These are phyloP conservation scores for Scytalopus superciliaris DNA, from an alignment of 2,113 vertebrate genomes.

Conservation along the genomic window DNA sequence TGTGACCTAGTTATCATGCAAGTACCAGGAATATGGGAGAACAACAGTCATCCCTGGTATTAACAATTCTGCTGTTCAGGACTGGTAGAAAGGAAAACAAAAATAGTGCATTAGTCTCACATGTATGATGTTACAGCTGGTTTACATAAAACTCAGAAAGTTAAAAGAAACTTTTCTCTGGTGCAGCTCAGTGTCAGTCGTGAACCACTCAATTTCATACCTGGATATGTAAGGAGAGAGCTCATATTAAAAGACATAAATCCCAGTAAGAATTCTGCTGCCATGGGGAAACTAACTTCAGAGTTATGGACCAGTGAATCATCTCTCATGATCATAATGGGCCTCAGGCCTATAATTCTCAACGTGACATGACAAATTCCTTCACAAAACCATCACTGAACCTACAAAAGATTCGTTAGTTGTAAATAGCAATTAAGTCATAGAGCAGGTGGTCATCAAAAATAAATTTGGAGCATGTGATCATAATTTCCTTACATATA, in stretches of 20 bases:
- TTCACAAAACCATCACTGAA: slow-evolving; percentile 9
- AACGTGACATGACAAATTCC: not conserved
- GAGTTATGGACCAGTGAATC: not conserved
- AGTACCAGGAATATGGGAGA: not conserved
- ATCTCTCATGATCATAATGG: not conserved
- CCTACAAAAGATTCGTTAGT: not conserved
- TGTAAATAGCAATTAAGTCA: slow-evolving; percentile 46
- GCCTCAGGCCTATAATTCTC: not conserved
- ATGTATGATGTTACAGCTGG: not conserved
- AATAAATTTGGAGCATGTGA: not conserved
- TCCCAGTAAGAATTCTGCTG: not conserved
- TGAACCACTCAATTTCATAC: not conserved
- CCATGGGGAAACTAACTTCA: not conserved
- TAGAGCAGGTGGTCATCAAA: slow-evolving; percentile 18
- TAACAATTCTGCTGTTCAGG: not conserved
- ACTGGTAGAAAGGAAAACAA: not conserved
- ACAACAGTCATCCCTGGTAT: not conserved
- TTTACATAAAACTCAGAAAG: not conserved
- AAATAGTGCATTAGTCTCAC: not conserved
- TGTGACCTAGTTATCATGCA: not conserved
- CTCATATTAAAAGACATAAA: not conserved
- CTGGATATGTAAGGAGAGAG: not conserved
- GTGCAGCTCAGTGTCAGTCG: not conserved
- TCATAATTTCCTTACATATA: not conserved
- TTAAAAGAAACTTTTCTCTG: not conserved